Evolutionary conservation across 2,113 vertebrate species (phyloP).

Genomic region (Anthoscopus minutus): DNA sequence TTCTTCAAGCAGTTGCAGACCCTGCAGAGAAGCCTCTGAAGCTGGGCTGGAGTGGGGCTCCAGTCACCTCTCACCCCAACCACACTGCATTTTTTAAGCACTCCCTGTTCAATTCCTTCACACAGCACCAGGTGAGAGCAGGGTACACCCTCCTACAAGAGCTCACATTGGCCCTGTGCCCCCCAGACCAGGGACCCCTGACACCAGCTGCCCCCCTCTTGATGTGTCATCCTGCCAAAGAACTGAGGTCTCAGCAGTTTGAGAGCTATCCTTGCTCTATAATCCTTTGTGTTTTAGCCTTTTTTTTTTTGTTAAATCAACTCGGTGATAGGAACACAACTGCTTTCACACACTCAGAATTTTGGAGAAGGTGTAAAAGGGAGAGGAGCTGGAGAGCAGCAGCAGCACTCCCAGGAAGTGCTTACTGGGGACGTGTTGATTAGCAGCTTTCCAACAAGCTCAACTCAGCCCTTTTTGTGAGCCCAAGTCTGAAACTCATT

Average conservation of each 20-base stretch:
- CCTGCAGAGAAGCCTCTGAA: not conserved
- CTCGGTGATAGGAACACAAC: not conserved
- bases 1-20: not conserved
- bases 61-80: not conserved
- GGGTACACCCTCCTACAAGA: not conserved
- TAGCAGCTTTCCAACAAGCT: not conserved
- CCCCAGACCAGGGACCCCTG: not conserved
- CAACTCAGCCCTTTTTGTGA: not conserved
- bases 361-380: not conserved
- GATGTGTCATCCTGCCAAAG: not conserved
- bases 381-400: not conserved
- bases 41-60: fast-evolving
- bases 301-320: not conserved
- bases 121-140: fast-evolving
- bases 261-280: not conserved
- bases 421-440: not conserved
- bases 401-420: not conserved
- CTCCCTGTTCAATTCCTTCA: not conserved
- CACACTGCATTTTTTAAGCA: not conserved
- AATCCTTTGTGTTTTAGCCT: not conserved
- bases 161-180: fast-evolving
- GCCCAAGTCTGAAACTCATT: not conserved
- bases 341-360: fast-evolving
- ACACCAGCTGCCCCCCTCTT: not conserved
- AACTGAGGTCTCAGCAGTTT: not conserved